Evolutionary conservation across 2,888 invertebrate genomes (phyloP), one percentile per base, ranked within the genome.

Genomic region (Nomada fabriciana): DNA sequence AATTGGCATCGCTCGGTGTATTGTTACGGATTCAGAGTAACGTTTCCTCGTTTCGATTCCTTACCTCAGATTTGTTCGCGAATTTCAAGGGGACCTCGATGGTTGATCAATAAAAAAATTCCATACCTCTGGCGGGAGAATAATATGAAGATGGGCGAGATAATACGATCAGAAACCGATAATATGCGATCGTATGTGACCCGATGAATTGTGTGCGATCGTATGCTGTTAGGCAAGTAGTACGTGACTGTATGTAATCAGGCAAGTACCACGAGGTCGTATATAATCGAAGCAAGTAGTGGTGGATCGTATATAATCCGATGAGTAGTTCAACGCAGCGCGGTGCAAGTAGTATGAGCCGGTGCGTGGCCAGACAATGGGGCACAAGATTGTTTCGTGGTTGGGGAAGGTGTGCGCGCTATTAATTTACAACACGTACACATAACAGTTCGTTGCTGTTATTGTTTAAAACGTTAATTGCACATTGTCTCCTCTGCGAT

Each of bases 271-370:
- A 57, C 67, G 67, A 52, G 80, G n/a, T 64, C 69, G 55, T 76
- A 77, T 64, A 69, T 64, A 76, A 79, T 64, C 78, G 42, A 18
- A 13, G 60, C 71, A 69, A 64, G 77, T 69, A 70, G 59, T 47
- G 50, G 23, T n/a, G 23, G 69, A 63, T 57, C 80, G 72, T 79
- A 72, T 72, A 68, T 79, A 79, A 80, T 79, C 80, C 67, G 29
- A 68, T 71, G 13, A 61, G 67, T 55, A 52, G 55, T 11, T 43
- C 36, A 53, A 20, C 47, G 61, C 42, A 5, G 9, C 67, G 25
- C 43, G 50, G 47, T n/a, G 7, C 80, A 25, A 80, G 61, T 80
- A 29, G 67, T 52, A 55, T 61, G 47, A 2, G 61, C 15, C 11
- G 2, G 11, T 25, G 70, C 20, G 47, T 43, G 80, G 53, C 43